Percentiles rank a stretch among this genome's conserved stretches.
Conservation (phyloP, 2,888 invertebrate species). For the Chymomyza procnemis region DNA sequence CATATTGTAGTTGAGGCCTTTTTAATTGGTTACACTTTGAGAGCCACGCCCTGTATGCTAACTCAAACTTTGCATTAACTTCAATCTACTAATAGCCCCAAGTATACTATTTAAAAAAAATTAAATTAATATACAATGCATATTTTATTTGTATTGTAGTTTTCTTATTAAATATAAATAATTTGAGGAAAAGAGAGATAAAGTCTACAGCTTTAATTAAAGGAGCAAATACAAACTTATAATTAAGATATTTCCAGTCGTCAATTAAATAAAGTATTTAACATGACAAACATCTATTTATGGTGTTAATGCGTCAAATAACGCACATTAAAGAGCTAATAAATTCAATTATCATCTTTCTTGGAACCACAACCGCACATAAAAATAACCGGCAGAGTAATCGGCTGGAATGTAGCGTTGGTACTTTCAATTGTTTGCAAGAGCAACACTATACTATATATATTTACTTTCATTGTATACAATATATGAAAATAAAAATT, state of each 20-base stretch:
- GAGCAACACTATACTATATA: background rate
- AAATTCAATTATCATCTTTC: conserved; percentile 50
- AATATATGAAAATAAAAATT: background rate
- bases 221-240: background rate
- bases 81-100: too few relatives aligned
- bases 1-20: too few relatives aligned
- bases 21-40: too few relatives aligned
- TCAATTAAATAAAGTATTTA: conserved; percentile 49
- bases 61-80: too few relatives aligned
- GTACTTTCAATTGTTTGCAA: background rate
- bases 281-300: conserved; percentile 2
- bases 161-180: too few relatives aligned
- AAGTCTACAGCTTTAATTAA: too few relatives aligned
- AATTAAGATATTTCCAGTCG: background rate
- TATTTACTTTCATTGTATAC: background rate
- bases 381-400: background rate
- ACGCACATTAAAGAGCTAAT: conserved; percentile 47
- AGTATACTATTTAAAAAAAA: too few relatives aligned
- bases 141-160: too few relatives aligned
- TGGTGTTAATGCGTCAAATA: conserved; percentile 45
- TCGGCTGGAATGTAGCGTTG: background rate
- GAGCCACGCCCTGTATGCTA: too few relatives aligned
- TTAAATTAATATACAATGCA: too few relatives aligned
- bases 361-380: background rate
- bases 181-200: too few relatives aligned